Percentiles rank a stretch among this genome's conserved stretches.
Evolutionary conservation across 2,113 vertebrate genomes (phyloP).

Genomic region (Charina bottae): DNA sequence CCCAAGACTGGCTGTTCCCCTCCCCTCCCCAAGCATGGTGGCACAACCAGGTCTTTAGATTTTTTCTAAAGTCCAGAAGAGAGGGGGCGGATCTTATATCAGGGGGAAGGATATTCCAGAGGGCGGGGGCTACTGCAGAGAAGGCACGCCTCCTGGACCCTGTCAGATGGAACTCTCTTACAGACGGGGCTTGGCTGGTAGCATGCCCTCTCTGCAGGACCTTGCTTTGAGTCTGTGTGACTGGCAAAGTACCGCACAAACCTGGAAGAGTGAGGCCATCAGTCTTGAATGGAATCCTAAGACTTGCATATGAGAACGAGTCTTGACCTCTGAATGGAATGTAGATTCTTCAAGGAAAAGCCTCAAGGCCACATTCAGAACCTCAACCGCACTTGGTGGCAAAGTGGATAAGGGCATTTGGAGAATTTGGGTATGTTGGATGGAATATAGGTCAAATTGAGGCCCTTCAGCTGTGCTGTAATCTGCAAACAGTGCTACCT

Average conservation of each 20-base stretch:
- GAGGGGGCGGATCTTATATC: no score
- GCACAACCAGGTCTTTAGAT: no score
- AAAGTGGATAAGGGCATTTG: background rate
- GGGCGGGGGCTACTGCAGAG: no score
- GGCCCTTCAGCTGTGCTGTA: background rate
- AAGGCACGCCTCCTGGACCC: no score
- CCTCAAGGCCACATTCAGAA: background rate
- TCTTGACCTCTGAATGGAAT: background rate
- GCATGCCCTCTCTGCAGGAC: no score
- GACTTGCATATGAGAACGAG: background rate
- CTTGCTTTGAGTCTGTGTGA: background rate
- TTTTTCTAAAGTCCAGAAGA: no score
- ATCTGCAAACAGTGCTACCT: background rate
- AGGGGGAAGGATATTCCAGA: no score
- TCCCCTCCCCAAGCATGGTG: no score
- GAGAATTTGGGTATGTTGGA: background rate
- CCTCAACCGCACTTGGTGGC: background rate
- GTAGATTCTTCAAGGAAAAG: background rate
- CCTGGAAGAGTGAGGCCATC: background rate
- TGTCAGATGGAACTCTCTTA: no score
- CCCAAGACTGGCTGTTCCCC: no score
- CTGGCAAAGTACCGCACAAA: background rate
- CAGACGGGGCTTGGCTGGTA: no score
- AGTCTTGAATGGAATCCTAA: background rate
- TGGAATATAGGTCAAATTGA: background rate